Evolutionary conservation across 2,797 vertebrate species (phyloP).

Genomic region (Amazonetta brasiliensis): DNA sequence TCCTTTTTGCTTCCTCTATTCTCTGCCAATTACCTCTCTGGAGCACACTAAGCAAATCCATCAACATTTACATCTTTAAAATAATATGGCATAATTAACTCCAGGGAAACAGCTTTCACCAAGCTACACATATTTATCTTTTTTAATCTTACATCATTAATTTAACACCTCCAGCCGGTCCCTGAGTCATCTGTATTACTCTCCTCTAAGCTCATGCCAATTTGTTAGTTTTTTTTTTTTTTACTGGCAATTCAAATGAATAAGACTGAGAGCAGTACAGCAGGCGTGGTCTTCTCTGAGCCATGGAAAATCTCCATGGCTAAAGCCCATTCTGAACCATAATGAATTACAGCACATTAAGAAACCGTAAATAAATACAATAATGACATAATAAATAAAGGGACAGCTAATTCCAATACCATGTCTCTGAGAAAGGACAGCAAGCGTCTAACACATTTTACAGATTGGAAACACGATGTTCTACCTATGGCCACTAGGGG

Average conservation of each 20-base stretch:
- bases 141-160: conserved; percentile 43
- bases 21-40: conserved; percentile 23
- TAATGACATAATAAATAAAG: too few species aligned
- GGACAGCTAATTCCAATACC: neutral
- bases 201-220: conserved; percentile 48
- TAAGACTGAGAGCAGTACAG: neutral
- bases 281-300: conserved; percentile 9
- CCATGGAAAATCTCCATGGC: neutral
- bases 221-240: neutral
- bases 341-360: neutral
- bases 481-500: neutral
- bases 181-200: conserved; percentile 33
- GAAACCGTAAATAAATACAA: neutral
- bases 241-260: neutral
- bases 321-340: neutral
- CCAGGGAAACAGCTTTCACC: conserved; percentile 54
- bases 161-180: conserved; percentile 44
- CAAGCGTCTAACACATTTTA: neutral
- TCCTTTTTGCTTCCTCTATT: conserved; percentile 44
- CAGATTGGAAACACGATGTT: neutral
- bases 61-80: conserved; percentile 52
- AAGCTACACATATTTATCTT: conserved; percentile 43
- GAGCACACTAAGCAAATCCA: conserved; percentile 31
- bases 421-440: neutral
- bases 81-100: conserved; percentile 24